Conservation (phyloP, 2,113 vertebrate species). For the Nycticryphes semicollaris region DNA sequence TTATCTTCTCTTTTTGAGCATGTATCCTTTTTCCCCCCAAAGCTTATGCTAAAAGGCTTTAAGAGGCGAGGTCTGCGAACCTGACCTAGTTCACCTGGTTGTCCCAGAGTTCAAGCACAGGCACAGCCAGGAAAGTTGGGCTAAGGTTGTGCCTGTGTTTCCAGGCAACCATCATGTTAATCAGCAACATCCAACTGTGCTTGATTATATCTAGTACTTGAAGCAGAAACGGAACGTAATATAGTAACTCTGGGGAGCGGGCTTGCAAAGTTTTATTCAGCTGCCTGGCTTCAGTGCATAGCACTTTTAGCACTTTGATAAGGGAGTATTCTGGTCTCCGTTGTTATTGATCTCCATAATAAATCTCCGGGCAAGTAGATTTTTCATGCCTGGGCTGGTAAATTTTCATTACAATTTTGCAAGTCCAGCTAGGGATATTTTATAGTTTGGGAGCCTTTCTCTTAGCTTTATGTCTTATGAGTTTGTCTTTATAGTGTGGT, state of each 20-base stretch:
- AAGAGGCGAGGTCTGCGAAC: background rate
- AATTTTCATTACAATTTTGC: background rate
- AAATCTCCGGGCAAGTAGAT: background rate
- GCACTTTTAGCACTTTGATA: conserved; percentile 3
- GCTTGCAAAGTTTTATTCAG: conserved; percentile 30
- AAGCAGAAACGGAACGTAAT: conserved; percentile 51
- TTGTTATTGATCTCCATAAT: background rate
- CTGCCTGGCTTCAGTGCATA: background rate
- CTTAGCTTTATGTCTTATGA: background rate
- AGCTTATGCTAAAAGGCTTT: background rate
- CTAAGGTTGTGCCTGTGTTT: background rate
- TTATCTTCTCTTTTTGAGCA: background rate
- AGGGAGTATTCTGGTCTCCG: background rate
- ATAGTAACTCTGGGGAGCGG: background rate
- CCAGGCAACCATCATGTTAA: conserved; percentile 41
- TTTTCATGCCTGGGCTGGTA: background rate
- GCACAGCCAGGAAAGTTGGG: background rate
- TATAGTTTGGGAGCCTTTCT: background rate
- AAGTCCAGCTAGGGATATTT: background rate
- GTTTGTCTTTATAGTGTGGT: background rate
- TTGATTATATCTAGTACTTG: conserved; percentile 45
- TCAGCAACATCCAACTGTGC: conserved; percentile 48
- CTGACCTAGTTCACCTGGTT: background rate
- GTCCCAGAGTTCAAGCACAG: background rate
- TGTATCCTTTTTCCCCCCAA: accelerated